Conservation (phyloP, 2,797 vertebrate species). For the Acanthopagrus latus region DNA sequence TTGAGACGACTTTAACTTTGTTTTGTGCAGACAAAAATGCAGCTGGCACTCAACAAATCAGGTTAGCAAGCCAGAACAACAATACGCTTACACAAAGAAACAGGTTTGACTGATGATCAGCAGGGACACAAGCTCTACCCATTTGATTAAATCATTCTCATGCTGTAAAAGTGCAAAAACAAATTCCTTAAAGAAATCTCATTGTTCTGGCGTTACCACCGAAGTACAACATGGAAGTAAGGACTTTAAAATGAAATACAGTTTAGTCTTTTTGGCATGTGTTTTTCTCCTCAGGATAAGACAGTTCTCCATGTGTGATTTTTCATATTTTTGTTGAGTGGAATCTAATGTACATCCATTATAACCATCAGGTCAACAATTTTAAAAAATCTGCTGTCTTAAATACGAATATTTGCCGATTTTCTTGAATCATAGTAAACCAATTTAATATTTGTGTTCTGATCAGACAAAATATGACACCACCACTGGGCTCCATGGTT, state of each 20-base stretch:
- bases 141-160: slow-evolving; percentile 62
- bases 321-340: not conserved
- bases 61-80: slow-evolving; percentile 64
- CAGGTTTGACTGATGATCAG: slow-evolving; percentile 53
- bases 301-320: not conserved
- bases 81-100: slow-evolving; percentile 52
- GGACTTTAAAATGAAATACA: slow-evolving; percentile 6
- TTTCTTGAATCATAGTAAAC: not conserved
- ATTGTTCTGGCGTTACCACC: not conserved
- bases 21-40: slow-evolving; percentile 69
- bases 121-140: slow-evolving; percentile 47
- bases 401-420: not conserved
- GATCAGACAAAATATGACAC: not conserved
- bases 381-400: not conserved
- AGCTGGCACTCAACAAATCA: slow-evolving; percentile 72
- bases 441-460: not conserved
- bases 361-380: not conserved
- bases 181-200: slow-evolving; percentile 39
- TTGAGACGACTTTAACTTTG: slow-evolving; percentile 67
- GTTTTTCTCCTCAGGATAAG: not conserved
- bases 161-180: slow-evolving; percentile 50
- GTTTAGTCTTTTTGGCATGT: not conserved
- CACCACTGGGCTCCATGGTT: not conserved
- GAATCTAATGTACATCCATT: not conserved
- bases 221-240: not conserved